Evolutionary conservation across 1,140 invertebrate genomes (phyloP), one percentile per base, ranked within the genome.

Genomic region (Drosophila lacertosa): DNA sequence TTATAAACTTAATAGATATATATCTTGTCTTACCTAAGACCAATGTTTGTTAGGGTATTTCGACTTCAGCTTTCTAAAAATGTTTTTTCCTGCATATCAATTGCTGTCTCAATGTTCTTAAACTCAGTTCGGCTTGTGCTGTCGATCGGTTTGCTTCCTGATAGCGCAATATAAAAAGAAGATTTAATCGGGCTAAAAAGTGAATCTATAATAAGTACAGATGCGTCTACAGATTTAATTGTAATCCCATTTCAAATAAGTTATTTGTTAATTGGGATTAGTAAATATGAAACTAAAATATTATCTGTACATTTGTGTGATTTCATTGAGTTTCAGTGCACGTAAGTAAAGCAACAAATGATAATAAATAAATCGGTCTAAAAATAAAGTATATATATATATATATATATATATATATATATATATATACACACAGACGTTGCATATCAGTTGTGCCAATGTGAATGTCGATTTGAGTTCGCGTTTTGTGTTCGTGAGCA

Each of bases 281-380:
- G 26, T 42, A 54, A 63, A 26, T 20, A 70, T 70, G 67, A 9
- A 29, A 44, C 6, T 1, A 16, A 65, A 69, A 16, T 29, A 44
- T 26, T 16, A 42, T 50, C 64, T 71, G 16, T 39, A 47, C n/a
- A 35, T 66, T 15, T 65, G 55, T 42, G 33, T 39, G 10, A 9
- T 86, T 39, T 39, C 20, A 6, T 35, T 68, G 10, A 42, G 48
- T 33, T 33, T 71, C 24, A 32, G 13, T 45, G 39, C 72, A 67
- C 74, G 81, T 84, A 62, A 84, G 81, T 81, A 84, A 88, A 88
- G 65, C 77, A 45, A 48, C 58, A 35, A 65, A 37, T 59, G 58
- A 69, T 73, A 86, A 80, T 84, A 64, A 40, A 40, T 11, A 11
- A 64, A 7, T 35, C 32, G 26, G 32, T 33, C n/a, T 39, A 35